Percentiles rank a stretch among this genome's conserved stretches.
phyloP scores from a whole-genome alignment of 2,113 vertebrate genomes.

The Dascyllus trimaculatus region DNA sequence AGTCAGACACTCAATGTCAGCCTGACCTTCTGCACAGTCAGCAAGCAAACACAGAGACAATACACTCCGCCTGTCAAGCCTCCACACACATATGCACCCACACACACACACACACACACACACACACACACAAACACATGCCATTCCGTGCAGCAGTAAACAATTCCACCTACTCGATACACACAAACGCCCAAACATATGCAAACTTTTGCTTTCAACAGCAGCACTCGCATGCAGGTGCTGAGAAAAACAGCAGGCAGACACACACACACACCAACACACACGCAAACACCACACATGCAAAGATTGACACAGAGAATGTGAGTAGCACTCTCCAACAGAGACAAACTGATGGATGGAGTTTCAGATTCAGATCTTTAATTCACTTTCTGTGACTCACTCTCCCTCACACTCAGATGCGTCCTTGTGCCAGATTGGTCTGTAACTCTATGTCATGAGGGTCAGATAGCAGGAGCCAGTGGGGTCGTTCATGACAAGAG shows the following conservation, averaged over 20 bases:
- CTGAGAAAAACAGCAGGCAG: constrained; percentile 15
- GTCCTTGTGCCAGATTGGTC: constrained; percentile 15
- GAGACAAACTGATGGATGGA: constrained; percentile 29
- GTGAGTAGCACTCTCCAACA: not conserved
- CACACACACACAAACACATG: not conserved
- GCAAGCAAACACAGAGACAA: constrained; percentile 58
- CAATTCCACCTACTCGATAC: constrained; percentile 48
- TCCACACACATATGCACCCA: constrained; percentile 41
- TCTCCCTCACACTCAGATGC: not conserved
- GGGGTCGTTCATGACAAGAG: constrained; percentile 5
- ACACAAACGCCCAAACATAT: constrained; percentile 21
- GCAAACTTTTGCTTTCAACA: constrained; percentile 7
- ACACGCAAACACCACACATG: constrained; percentile 4
- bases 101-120: not conserved
- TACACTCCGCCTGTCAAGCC: constrained; percentile 46
- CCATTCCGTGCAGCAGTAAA: constrained; percentile 43
- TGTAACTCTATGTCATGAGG: constrained; percentile 29
- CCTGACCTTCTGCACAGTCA: constrained; percentile 75
- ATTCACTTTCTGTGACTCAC: not conserved
- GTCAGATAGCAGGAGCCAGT: constrained; percentile 38
- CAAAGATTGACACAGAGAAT: not conserved
- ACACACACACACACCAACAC: constrained; percentile 1
- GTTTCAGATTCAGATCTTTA: constrained; percentile 4
- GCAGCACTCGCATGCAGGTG: constrained; percentile 1
- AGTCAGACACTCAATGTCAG: constrained; percentile 69